These are phyloP conservation scores for Drosophila parabipectinata DNA, from an alignment of 1,140 invertebrate species.

Conservation along the genomic window DNA sequence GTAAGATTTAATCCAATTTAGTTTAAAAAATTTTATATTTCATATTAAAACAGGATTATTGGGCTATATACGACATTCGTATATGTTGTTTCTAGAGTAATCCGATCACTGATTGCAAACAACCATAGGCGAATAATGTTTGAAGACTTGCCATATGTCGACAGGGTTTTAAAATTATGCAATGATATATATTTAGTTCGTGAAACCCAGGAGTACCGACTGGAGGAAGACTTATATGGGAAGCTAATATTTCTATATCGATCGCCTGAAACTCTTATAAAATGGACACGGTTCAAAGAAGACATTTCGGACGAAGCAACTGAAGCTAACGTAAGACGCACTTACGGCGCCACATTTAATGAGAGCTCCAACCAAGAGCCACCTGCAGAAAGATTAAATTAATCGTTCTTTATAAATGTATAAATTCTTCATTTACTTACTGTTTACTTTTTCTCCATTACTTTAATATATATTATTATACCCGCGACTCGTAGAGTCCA, in stretches of 20 bases:
- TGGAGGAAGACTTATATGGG: conserved; percentile 99
- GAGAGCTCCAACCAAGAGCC: background rate
- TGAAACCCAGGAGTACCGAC: conserved; percentile 95
- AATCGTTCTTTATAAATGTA: too few relatives aligned
- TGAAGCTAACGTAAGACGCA: background rate
- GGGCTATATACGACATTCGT: conserved; percentile 98
- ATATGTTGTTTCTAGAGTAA: conserved; percentile 93
- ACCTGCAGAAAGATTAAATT: background rate
- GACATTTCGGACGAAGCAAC: conserved; percentile 24
- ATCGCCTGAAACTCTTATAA: conserved; percentile 98
- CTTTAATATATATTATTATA: too few relatives aligned
- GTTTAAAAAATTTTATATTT: conserved; percentile 8
- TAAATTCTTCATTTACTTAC: too few relatives aligned
- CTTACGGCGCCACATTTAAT: background rate
- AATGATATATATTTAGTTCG: conserved; percentile 98
- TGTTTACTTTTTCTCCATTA: too few relatives aligned
- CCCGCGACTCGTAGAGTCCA: too few relatives aligned
- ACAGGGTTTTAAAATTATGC: conserved; percentile 96
- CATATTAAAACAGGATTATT: conserved; percentile 90
- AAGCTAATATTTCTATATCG: conserved; percentile 99
- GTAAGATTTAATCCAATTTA: conserved; percentile 85
- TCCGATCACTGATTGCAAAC: conserved; percentile 90
- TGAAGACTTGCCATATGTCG: conserved; percentile 97
- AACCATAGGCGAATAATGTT: conserved; percentile 97
- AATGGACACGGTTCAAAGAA: conserved; percentile 89